A percentile compares a stretch with the other conserved stretches of the same genome.
Evolutionary conservation across 2,888 invertebrate genomes (phyloP).

Genomic region (Carterocephalus palaemon): DNA sequence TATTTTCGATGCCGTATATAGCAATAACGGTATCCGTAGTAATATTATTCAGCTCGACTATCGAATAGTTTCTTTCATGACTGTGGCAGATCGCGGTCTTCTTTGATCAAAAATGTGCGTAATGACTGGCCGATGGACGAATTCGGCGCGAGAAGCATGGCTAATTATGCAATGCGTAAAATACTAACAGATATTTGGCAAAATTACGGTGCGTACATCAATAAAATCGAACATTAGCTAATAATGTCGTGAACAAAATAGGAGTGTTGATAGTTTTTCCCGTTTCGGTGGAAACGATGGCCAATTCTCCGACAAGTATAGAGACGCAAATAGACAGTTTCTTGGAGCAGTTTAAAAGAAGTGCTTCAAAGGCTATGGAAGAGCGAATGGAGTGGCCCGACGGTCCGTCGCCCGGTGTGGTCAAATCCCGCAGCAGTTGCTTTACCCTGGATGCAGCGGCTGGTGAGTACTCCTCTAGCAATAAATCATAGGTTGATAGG

Average conservation of each 20-base stretch:
- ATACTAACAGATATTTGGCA: slow-evolving; percentile 30
- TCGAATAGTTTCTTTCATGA: slow-evolving; percentile 55
- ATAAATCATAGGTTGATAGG: background rate
- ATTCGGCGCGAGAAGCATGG: slow-evolving; percentile 47
- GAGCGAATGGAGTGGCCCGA: slow-evolving; percentile 77
- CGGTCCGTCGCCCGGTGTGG: slow-evolving; percentile 66
- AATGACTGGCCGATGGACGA: slow-evolving; percentile 59
- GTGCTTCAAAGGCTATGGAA: slow-evolving; percentile 88
- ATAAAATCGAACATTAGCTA: slow-evolving; percentile 38
- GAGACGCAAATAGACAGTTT: slow-evolving; percentile 92
- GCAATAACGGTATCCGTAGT: slow-evolving; percentile 72
- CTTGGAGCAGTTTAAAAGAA: slow-evolving; percentile 88
- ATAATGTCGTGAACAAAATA: slow-evolving; percentile 53
- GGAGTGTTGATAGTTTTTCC: slow-evolving; percentile 70
- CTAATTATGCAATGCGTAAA: slow-evolving; percentile 44
- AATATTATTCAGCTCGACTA: slow-evolving; percentile 52
- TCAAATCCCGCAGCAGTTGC: slow-evolving; percentile 74
- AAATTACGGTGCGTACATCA: slow-evolving; percentile 23
- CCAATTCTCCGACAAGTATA: slow-evolving; percentile 83
- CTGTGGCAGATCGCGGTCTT: slow-evolving; percentile 57
- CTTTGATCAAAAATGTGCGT: slow-evolving; percentile 55
- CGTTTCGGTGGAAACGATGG: slow-evolving; percentile 79
- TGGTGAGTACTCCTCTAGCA: slow-evolving; percentile 48
- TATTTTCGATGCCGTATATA: slow-evolving; percentile 69
- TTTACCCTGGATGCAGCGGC: slow-evolving; percentile 66